Evolutionary conservation across 2,797 vertebrate genomes (phyloP).

Genomic region (Trichosurus vulpecula): DNA sequence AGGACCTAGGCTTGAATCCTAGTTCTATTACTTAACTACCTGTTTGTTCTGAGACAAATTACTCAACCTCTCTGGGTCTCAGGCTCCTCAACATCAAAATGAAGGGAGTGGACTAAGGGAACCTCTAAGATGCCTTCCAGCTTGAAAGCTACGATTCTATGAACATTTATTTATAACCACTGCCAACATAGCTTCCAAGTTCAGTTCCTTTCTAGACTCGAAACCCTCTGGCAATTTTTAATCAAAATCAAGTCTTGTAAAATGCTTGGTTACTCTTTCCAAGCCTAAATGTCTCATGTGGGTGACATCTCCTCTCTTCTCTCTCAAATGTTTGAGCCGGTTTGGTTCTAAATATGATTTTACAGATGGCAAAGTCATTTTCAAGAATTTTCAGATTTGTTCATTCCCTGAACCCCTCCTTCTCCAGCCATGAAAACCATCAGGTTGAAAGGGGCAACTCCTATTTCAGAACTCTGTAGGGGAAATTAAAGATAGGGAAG

Average conservation of each 20-base stretch:
- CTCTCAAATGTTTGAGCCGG: constrained; percentile 64
- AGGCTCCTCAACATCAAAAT: not conserved
- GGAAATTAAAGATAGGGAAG: not conserved
- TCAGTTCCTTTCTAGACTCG: not conserved
- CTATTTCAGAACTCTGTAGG: constrained; percentile 51
- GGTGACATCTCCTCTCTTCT: constrained; percentile 50
- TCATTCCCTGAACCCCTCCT: constrained; percentile 16
- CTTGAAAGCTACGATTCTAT: not conserved
- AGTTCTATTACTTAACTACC: not conserved
- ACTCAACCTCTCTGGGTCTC: not conserved
- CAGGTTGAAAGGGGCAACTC: constrained; percentile 17
- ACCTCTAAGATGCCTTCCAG: not conserved
- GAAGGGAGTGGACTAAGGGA: not conserved
- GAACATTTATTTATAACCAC: not conserved
- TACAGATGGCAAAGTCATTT: constrained; percentile 46
- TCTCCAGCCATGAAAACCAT: constrained; percentile 12
- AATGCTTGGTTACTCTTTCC: constrained; percentile 30
- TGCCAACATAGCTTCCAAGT: not conserved
- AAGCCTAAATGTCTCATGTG: constrained; percentile 51
- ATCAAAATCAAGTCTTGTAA: constrained; percentile 54
- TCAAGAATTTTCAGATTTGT: not conserved
- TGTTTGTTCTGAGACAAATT: not conserved
- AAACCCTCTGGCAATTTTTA: constrained; percentile 50
- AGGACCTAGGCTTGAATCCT: not conserved
- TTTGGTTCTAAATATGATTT: constrained; percentile 49